Evolutionary conservation across 2,888 invertebrate genomes (phyloP), one percentile per base, ranked within the genome.

Genomic region (Anthrax anthrax): DNA sequence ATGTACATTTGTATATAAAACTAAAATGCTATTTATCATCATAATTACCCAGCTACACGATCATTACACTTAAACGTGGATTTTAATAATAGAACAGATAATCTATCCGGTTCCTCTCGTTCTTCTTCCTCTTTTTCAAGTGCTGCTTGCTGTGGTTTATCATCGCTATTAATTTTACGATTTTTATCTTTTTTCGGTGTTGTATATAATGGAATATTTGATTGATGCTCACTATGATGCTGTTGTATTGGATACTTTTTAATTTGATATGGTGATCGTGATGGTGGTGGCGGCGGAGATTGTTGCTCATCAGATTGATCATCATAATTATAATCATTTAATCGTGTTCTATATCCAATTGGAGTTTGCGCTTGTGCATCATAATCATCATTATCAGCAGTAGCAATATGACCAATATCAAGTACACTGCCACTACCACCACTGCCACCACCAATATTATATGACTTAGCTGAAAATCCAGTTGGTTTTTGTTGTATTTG

Each of bases 41-140:
- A n/a, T n/a, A n/a, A n/a, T n/a, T 55, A 67, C 67, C 91, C 91
- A 13, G 86, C 84, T 61, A 84, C 84, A 61, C 82, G 84, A 57
- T 76, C 77, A 37, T 74, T 74, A 64, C 91, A 91, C 60, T 78
- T 76, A 66, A 91, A 92, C 63, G 84, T 84, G 50, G 88, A 87
- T 64, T 88, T 83, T 45, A 83, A 84, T 49, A 91, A 72, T 42
- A 91, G 73, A 38, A 78, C 67, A 14, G 81, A 78, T 17, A 91
- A 74, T 56, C 88, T 78, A 69, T 91, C 91, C 1, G 91, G 91
- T 58, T 88, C 85, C 57, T 86, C 84, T 58, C 82, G 81, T 61
- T 87, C 84, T 55, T 80, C 77, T 60, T 60, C 54, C 55, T 60
- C 50, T 59, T 55, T 46, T 63, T 62, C 39, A 58, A 52, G 32